Base-by-base conservation (phyloP, 2,888 invertebrate genomes). In the Heteropelma amictum region DNA sequence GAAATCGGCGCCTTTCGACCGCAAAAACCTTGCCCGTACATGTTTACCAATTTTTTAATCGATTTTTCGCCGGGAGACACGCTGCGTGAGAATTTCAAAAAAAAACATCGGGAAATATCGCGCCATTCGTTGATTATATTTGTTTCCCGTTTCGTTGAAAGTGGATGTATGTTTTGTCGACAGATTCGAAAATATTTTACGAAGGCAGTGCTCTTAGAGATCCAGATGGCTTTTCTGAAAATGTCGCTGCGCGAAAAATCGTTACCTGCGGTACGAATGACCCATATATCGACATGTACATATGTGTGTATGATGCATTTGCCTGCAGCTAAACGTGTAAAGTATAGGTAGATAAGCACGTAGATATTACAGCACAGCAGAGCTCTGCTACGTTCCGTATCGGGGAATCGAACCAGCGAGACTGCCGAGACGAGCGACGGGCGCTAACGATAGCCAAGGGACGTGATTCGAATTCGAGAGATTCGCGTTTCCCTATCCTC, bases 381-480 rank as follows among this genome's bases (percentile, higher is more conserved):
- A 51, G 21, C 21, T 38, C 54, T 51, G 54, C 33, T 67, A 28
- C 61, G 42, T 42, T 65, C 49, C 38, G 75, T 63, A 75, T 71
- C 71, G 75, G 63, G 71, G 45, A 75, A 75, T 71, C 71, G 75
- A 71, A 67, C 61, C 71, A 51, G 61, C 60, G 65, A 71, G 58
- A 53, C 68, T 77, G 70, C 72, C 63, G 53, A 71, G 60, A 71
- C 69, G 72, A 72, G 67, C 65, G 78, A 77, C 79, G 80, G 75
- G 79, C 79, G 78, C 80, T 82, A 84, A 84, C 83, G 83, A 83
- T 83, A 82, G 77, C 80, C 77, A 78, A 73, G 69, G 73, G 79
- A 84, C 84, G 84, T 84, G 84, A 83, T 82, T 81, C 79, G 83
- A 84, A 83, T 84, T 77, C 78, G 80, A 81, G 75, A 80, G 72